A percentile compares a stretch with the other conserved stretches of the same genome.
Evolutionary conservation across 2,113 vertebrate species (phyloP).

Genomic region (Oreochromis tanganicae): DNA sequence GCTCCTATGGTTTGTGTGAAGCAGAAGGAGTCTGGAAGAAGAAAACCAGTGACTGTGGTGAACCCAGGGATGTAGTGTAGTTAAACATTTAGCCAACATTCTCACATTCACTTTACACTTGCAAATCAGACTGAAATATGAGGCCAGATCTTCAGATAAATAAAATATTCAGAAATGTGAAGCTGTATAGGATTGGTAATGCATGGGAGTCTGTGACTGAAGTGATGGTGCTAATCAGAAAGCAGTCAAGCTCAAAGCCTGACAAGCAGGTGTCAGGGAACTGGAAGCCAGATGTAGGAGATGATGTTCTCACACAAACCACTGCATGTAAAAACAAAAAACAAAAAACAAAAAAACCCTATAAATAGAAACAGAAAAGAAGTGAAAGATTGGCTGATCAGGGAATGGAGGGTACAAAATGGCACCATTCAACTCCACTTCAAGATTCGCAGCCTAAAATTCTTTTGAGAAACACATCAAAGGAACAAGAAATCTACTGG

Average conservation of each 20-base stretch:
- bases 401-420: not conserved
- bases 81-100: not conserved
- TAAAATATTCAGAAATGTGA: not conserved
- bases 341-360: not conserved
- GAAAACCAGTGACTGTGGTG: not conserved
- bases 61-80: not conserved
- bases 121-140: not conserved
- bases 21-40: not conserved
- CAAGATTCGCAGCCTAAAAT: not conserved
- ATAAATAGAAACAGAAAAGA: not conserved
- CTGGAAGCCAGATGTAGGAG: not conserved
- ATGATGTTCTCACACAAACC: not conserved
- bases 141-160: not conserved
- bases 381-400: not conserved
- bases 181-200: not conserved
- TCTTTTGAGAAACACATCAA: not conserved
- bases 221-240: not conserved
- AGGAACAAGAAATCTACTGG: not conserved
- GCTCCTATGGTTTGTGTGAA: constrained; percentile 6
- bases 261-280: not conserved
- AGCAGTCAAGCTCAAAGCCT: not conserved
- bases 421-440: not conserved
- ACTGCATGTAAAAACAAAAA: not conserved
- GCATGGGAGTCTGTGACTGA: not conserved
- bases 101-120: not conserved